phyloP scores from a whole-genome alignment of 30 jellyfish, hydroid and myxozoan species.

The Catostylus mosaicus region DNA sequence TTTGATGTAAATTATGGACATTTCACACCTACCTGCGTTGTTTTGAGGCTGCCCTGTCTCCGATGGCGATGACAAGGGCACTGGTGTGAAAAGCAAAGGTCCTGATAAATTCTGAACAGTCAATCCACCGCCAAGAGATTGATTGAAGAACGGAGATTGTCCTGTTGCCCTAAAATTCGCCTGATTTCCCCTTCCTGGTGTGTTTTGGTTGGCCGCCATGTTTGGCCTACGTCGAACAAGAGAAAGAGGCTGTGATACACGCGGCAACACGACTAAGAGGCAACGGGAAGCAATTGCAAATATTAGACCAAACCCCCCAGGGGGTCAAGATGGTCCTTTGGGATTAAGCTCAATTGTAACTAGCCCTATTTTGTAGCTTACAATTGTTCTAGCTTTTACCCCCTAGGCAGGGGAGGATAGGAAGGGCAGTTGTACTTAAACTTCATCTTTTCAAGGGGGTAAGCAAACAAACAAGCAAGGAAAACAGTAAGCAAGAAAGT shows the following conservation, averaged over 20 bases:
- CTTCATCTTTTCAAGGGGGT: too few relatives aligned
- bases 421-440: too few relatives aligned
- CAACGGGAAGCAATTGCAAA: neutral
- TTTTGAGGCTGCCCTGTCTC: neutral
- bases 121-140: slow-evolving; percentile 71
- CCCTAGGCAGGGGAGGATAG: too few relatives aligned
- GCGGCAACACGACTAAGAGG: slow-evolving; percentile 70
- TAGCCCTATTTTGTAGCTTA: neutral
- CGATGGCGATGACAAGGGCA: slow-evolving; percentile 70
- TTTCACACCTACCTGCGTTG: neutral
- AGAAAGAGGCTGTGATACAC: slow-evolving; percentile 67
- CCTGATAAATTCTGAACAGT: slow-evolving; percentile 80
- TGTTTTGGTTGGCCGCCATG: slow-evolving; percentile 79
- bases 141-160: slow-evolving; percentile 71
- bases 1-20: neutral
- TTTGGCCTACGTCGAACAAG: slow-evolving; percentile 40
- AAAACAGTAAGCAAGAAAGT: too few relatives aligned
- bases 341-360: neutral
- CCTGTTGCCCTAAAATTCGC: slow-evolving; percentile 38
- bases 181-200: slow-evolving; percentile 39
- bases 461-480: too few relatives aligned
- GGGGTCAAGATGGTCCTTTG: too few relatives aligned
- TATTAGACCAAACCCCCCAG: too few relatives aligned
- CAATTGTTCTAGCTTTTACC: too few relatives aligned
- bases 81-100: slow-evolving; percentile 89